Conservation (phyloP, 2,797 vertebrate species). For the Huso huso region DNA sequence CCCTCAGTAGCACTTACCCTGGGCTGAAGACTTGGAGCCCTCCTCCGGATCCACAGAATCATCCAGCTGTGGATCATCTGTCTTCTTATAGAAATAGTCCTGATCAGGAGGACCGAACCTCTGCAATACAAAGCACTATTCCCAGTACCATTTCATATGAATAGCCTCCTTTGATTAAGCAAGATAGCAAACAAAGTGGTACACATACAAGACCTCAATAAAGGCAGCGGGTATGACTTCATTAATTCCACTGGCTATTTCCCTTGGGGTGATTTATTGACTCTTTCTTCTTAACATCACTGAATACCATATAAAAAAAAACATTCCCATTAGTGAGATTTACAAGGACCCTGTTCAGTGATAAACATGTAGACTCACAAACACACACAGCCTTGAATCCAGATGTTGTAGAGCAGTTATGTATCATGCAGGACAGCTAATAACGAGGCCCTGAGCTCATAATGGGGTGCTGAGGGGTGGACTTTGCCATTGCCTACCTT, state of each 20-base stretch:
- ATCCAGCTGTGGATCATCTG: constrained; percentile 52
- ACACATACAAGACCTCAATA: neutral
- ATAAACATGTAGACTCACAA: neutral
- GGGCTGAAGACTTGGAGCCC: neutral
- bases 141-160: neutral
- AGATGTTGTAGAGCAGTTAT: neutral
- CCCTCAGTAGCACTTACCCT: constrained; percentile 21
- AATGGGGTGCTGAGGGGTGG: no score
- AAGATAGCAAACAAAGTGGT: neutral
- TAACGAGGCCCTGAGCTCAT: neutral
- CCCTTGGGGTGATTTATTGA: neutral
- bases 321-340: neutral
- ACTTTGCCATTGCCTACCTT: constrained; percentile 36
- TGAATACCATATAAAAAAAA: neutral
- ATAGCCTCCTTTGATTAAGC: neutral
- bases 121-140: constrained; percentile 29
- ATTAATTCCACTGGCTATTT: neutral
- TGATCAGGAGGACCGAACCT: constrained; percentile 58
- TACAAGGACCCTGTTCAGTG: neutral
- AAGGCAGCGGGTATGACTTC: no score
- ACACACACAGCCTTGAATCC: neutral
- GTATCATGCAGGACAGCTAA: neutral
- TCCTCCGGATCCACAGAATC: constrained; percentile 27
- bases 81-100: constrained; percentile 65
- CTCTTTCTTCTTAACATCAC: neutral